Percentiles rank a stretch among this genome's conserved stretches.
phyloP scores from a whole-genome alignment of 2,113 vertebrate species.

The Pao palembangensis region DNA sequence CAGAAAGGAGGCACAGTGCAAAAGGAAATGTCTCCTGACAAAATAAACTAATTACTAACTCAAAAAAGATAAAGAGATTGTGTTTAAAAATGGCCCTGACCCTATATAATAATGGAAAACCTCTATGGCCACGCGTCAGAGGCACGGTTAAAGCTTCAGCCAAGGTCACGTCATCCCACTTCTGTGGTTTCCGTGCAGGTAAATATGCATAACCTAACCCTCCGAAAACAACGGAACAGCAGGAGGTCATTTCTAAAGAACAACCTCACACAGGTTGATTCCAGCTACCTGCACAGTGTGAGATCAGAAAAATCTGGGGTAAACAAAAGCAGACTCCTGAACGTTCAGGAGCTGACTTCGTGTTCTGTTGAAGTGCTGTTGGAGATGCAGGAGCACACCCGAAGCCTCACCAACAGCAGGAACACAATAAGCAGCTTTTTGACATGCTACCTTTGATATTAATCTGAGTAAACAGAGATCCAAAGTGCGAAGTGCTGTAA shows the following conservation, averaged over 20 bases:
- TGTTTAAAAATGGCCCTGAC: conserved; percentile 24
- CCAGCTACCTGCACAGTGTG: conserved; percentile 14
- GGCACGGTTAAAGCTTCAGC: too few species aligned
- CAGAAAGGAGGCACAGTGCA: conserved; percentile 3
- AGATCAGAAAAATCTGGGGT: background rate
- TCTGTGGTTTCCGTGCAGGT: too few species aligned
- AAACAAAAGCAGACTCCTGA: conserved; percentile 3
- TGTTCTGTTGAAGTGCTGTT: background rate
- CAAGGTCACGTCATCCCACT: too few species aligned
- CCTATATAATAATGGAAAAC: conserved; percentile 20
- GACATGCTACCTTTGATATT: background rate
- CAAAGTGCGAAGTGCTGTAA: conserved; percentile 40
- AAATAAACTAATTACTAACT: conserved; percentile 39
- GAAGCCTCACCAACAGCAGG: conserved; percentile 1
- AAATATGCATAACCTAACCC: too few species aligned
- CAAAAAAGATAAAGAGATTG: conserved; percentile 27
- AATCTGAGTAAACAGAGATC: conserved; percentile 30
- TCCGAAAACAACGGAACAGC: too few species aligned
- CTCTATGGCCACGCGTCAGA: background rate
- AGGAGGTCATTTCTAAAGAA: background rate
- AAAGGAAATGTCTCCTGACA: conserved; percentile 45
- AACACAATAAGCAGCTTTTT: conserved; percentile 9
- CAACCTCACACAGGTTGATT: background rate
- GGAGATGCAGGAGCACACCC: background rate
- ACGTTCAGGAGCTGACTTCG: background rate